Evolutionary conservation across 2,888 invertebrate species (phyloP).

Genomic region (Andricus quercusramuli): DNA sequence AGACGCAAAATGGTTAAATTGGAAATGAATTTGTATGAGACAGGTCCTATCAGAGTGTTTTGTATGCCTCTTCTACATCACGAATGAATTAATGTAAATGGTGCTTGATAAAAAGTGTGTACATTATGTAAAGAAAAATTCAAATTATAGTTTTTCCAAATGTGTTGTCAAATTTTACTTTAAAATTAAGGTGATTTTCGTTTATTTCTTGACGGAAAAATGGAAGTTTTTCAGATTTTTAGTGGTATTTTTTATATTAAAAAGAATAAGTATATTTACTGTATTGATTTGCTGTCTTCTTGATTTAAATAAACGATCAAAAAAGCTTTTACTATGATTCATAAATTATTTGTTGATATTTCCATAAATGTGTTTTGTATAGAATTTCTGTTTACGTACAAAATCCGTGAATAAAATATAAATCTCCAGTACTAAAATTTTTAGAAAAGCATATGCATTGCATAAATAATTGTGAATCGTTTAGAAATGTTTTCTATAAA

Average conservation of each 20-base stretch:
- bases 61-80: background rate
- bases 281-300: background rate
- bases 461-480: background rate
- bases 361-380: background rate
- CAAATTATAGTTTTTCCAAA: background rate
- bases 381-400: background rate
- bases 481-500: too few relatives aligned
- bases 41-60: too few relatives aligned
- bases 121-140: background rate
- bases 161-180: background rate
- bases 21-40: too few relatives aligned
- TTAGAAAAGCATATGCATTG: background rate
- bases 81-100: background rate
- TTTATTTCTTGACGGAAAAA: background rate
- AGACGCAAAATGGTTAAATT: background rate
- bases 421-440: background rate
- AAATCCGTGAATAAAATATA: background rate
- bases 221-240: background rate
- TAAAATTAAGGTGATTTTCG: background rate
- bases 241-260: background rate
- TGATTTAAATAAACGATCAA: too few relatives aligned
- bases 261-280: background rate
- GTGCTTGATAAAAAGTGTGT: background rate
- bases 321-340: background rate
- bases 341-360: background rate